phyloP scores from a whole-genome alignment of 2,888 invertebrate genomes.

The Aphidoletes aphidimyza region DNA sequence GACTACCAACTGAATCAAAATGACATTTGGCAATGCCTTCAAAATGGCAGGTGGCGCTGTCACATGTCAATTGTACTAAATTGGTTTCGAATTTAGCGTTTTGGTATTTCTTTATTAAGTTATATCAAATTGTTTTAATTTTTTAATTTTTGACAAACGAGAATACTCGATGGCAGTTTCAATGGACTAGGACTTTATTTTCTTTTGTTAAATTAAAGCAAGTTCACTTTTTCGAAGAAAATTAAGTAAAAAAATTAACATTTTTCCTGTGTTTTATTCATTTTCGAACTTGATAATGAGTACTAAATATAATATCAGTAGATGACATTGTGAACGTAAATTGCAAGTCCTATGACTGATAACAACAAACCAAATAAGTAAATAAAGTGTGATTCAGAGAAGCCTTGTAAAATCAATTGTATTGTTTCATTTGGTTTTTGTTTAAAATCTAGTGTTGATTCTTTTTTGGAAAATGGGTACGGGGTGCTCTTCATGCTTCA shows the following conservation, averaged over 20 bases:
- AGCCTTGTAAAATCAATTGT: no score
- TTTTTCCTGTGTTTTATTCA: not conserved
- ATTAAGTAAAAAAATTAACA: not conserved
- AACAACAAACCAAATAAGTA: not conserved
- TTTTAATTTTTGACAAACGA: not conserved
- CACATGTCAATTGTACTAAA: not conserved
- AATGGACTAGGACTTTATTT: not conserved
- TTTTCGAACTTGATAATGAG: not conserved
- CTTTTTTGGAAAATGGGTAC: slow-evolving; percentile 1
- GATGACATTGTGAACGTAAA: not conserved
- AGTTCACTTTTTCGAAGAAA: not conserved
- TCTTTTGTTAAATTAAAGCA: not conserved
- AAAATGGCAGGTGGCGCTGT: not conserved
- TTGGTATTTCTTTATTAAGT: not conserved
- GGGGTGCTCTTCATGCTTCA: slow-evolving; percentile 69
- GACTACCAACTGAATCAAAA: not conserved
- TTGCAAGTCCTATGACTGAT: not conserved
- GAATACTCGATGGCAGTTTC: not conserved
- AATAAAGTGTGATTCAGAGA: not conserved
- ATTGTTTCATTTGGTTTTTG: no score
- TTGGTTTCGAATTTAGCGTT: not conserved
- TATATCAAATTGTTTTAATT: not conserved
- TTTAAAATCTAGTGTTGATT: not conserved
- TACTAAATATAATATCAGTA: not conserved
- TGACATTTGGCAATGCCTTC: not conserved